A percentile compares a stretch with the other conserved stretches of the same genome.
These are phyloP conservation scores for Podarcis siculus DNA, from an alignment of 2,797 vertebrate species.

Conservation along the genomic window DNA sequence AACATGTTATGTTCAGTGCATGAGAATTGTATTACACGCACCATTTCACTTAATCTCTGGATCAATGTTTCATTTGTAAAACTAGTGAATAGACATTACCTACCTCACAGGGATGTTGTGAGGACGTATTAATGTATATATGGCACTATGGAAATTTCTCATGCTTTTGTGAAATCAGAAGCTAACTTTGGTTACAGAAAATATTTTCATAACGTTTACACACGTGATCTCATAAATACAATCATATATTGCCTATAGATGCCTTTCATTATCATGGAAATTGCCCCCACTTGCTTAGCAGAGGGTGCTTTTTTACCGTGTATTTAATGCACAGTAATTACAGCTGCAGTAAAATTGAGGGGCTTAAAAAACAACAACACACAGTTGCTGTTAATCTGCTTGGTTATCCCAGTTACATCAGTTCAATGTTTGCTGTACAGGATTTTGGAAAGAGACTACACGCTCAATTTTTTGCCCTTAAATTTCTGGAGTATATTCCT, in stretches of 20 bases:
- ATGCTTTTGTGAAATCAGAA: conserved; percentile 18
- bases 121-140: conserved; percentile 47
- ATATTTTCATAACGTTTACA: neutral
- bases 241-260: neutral
- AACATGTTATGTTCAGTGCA: neutral
- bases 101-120: conserved; percentile 72
- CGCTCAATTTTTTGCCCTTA: neutral
- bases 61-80: neutral
- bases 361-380: neutral
- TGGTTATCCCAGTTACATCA: neutral
- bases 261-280: neutral
- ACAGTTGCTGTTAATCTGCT: neutral
- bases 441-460: neutral
- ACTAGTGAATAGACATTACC: conserved; percentile 12
- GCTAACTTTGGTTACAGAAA: neutral
- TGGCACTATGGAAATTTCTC: neutral
- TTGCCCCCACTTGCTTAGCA: neutral
- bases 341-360: neutral
- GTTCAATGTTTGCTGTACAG: neutral
- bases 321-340: neutral
- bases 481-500: neutral
- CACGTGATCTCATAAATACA: conserved; percentile 24
- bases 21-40: neutral
- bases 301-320: neutral
- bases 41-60: neutral